Percentiles rank a stretch among this genome's conserved stretches.
phyloP scores from a whole-genome alignment of 2,797 vertebrate genomes.

The Fratercula arctica region DNA sequence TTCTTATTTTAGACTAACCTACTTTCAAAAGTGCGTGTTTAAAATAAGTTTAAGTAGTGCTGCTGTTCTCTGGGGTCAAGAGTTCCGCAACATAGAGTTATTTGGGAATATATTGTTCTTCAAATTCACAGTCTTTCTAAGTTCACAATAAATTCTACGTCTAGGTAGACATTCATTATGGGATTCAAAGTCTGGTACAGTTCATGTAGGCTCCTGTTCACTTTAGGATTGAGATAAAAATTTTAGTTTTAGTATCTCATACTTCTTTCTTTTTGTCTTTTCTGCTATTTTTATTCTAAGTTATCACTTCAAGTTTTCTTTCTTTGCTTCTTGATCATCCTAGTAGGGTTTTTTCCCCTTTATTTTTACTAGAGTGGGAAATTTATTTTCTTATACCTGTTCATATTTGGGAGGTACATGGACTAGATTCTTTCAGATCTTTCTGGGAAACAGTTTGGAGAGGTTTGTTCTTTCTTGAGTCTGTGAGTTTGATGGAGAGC shows the following conservation, averaged over 20 bases:
- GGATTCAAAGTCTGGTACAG: neutral
- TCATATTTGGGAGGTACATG: neutral
- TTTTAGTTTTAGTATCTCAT: neutral
- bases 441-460: neutral
- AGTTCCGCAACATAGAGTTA: neutral
- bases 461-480: neutral
- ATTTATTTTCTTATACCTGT: neutral
- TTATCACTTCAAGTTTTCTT: neutral
- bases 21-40: neutral
- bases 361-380: neutral
- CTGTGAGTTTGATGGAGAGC: neutral
- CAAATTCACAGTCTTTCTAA: neutral
- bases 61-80: neutral
- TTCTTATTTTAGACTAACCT: slow-evolving; percentile 7
- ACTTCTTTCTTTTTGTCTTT: neutral
- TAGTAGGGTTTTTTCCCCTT: neutral
- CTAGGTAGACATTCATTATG: neutral
- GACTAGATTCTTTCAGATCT: neutral
- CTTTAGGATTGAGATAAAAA: neutral
- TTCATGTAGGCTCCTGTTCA: neutral
- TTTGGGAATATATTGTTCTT: neutral
- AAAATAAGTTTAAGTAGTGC: neutral
- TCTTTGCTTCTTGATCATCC: neutral
- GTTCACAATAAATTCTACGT: neutral
- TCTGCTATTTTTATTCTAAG: neutral